These are phyloP conservation scores for Gallinago stenura DNA, from an alignment of 2,797 vertebrate species.

Conservation along the genomic window DNA sequence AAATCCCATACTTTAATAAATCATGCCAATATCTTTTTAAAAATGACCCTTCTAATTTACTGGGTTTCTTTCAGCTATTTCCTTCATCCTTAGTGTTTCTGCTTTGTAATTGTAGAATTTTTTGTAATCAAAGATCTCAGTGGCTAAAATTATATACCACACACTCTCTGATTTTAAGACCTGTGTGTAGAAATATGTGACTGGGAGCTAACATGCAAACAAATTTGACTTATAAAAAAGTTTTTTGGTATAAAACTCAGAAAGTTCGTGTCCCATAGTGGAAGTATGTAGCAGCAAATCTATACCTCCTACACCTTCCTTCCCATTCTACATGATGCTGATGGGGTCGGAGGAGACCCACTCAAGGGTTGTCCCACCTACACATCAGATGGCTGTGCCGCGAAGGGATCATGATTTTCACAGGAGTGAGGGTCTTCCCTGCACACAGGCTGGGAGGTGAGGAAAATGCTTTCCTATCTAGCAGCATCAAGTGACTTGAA, in stretches of 20 bases:
- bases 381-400: neutral
- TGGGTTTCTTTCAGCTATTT: neutral
- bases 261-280: neutral
- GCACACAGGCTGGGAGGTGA: neutral
- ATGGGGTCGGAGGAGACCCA: neutral
- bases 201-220: neutral
- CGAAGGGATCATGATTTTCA: neutral
- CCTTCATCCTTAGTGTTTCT: neutral
- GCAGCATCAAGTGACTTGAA: neutral
- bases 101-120: neutral
- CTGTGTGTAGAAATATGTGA: neutral
- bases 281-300: neutral
- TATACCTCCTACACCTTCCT: neutral
- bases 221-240: neutral
- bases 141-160: neutral
- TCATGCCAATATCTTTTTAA: neutral
- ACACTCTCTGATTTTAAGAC: neutral
- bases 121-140: neutral
- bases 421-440: neutral
- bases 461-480: constrained; percentile 2
- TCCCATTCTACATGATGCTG: neutral
- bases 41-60: neutral
- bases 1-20: neutral
- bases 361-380: neutral
- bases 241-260: neutral